Conservation (phyloP, 2,113 vertebrate genomes). For the Cinclus cinclus region DNA sequence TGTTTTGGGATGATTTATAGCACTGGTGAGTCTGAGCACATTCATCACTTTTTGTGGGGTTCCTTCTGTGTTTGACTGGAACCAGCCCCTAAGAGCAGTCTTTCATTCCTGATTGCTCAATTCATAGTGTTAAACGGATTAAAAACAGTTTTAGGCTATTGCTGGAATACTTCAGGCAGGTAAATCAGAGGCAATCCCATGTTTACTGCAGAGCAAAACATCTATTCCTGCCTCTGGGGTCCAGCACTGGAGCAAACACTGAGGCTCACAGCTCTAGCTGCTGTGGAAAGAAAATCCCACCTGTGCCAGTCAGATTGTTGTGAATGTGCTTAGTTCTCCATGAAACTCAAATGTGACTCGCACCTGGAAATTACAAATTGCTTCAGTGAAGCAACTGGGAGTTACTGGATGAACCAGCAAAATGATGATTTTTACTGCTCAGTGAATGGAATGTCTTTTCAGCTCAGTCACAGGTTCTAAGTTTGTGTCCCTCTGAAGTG, state of each 20-base stretch:
- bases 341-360: not conserved
- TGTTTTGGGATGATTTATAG: not conserved
- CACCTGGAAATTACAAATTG: not conserved
- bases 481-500: not conserved
- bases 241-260: rapidly evolving
- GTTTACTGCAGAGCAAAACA: not conserved
- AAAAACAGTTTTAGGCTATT: not conserved
- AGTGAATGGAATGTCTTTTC: not conserved
- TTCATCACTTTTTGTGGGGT: not conserved
- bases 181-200: not conserved
- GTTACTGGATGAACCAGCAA: not conserved
- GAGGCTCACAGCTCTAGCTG: not conserved
- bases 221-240: not conserved
- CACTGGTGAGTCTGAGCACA: not conserved
- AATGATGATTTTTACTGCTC: not conserved
- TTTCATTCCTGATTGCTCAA: not conserved
- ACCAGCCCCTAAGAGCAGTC: not conserved
- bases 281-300: not conserved
- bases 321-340: not conserved
- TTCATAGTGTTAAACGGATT: rapidly evolving
- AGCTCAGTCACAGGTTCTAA: not conserved
- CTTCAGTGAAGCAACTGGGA: not conserved
- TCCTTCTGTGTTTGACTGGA: not conserved
- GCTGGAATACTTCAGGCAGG: not conserved
- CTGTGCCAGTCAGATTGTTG: not conserved